Conservation (phyloP, 64 coral and sea anemone species). For the Catalaphyllia jardinei region DNA sequence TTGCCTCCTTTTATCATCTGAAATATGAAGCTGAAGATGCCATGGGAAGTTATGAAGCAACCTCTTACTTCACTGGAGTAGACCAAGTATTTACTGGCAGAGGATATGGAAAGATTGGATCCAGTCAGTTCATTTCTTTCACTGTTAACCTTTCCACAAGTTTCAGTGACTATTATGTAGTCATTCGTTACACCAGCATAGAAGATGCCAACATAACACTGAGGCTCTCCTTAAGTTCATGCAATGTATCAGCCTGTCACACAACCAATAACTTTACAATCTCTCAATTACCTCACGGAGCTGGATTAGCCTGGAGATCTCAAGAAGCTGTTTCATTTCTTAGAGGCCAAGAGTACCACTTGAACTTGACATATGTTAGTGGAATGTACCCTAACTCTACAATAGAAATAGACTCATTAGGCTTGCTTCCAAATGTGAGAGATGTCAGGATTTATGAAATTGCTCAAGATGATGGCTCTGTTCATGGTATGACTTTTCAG, state of each 20-base stretch:
- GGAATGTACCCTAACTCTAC: conserved; percentile 41
- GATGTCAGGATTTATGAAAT: conserved; percentile 50
- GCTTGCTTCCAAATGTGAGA: conserved; percentile 68
- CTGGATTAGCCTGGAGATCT: conserved; percentile 68
- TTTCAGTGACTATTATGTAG: conserved; percentile 33
- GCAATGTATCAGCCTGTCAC: background rate
- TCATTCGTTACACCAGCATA: conserved; percentile 62
- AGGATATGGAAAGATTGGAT: conserved; percentile 72
- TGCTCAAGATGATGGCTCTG: conserved; percentile 6
- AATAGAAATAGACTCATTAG: conserved; percentile 76
- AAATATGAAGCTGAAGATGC: conserved; percentile 85
- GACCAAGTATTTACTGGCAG: conserved; percentile 73
- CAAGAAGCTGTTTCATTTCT: conserved; percentile 17
- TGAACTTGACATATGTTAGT: conserved; percentile 62
- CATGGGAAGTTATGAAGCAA: conserved; percentile 56
- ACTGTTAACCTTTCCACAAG: conserved; percentile 26
- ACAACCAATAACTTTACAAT: background rate
- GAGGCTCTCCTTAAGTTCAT: conserved; percentile 1
- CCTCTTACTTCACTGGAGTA: conserved; percentile 70
- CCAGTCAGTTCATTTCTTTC: conserved; percentile 65
- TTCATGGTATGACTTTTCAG: conserved; percentile 39
- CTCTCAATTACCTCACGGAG: background rate
- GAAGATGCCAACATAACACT: conserved; percentile 10
- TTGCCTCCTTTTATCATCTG: conserved; percentile 54
- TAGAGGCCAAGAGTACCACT: conserved; percentile 56